phyloP scores from a whole-genome alignment of 2,113 vertebrate genomes.

The Carassius carassius region DNA sequence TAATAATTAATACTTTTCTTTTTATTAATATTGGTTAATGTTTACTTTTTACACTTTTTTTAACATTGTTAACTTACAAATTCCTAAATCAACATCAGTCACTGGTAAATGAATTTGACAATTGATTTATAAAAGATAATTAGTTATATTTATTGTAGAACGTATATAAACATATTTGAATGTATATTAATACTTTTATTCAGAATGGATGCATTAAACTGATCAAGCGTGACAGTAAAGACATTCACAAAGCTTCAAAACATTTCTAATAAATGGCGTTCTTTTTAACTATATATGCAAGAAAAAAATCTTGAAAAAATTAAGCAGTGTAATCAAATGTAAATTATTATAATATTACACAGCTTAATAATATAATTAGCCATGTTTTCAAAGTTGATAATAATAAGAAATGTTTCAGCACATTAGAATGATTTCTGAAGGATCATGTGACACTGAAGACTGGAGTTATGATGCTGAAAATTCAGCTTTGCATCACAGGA shows the following conservation, averaged over 20 bases:
- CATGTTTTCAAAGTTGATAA: background rate
- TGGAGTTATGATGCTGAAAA: background rate
- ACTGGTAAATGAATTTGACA: background rate
- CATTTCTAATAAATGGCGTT: too few relatives aligned
- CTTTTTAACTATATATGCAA: too few relatives aligned
- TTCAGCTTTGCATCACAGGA: background rate
- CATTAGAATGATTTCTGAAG: slow-evolving; percentile 3
- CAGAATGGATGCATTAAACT: background rate
- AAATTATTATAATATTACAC: background rate
- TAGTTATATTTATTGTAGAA: too few relatives aligned
- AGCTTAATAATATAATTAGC: background rate
- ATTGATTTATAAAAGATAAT: background rate
- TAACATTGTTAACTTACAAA: background rate
- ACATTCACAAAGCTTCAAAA: too few relatives aligned
- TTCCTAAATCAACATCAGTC: background rate
- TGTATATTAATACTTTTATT: background rate
- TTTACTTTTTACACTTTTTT: background rate
- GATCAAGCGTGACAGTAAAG: background rate
- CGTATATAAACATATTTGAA: background rate
- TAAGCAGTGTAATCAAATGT: background rate
- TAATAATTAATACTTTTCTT: background rate
- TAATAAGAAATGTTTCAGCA: background rate
- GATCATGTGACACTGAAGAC: background rate
- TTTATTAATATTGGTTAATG: background rate
- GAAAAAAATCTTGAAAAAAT: background rate